Base-by-base conservation (phyloP, 2,888 invertebrate genomes). In the Dendrolimus pini region DNA sequence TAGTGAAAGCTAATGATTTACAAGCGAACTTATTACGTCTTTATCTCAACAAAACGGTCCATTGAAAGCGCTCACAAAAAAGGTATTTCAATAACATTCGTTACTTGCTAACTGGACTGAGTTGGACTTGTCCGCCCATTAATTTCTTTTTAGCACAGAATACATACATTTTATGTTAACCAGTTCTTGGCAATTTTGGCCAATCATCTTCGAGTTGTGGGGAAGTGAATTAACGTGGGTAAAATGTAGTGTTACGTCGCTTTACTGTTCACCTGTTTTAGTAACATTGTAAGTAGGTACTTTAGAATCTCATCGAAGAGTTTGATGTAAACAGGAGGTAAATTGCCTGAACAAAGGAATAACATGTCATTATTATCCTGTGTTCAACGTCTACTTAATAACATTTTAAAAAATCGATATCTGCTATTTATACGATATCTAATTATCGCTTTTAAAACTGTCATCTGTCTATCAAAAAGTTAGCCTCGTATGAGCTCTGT, bases 81-180 rank as follows among this genome's bases (percentile, higher is more conserved):
- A 62, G 61, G 60, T 12, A 47, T 62, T 68, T 68, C 66, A 74
- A 69, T 69, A 69, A 69, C 67, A 68, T 67, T 69, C 47, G 68
- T 70, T 66, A 68, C 61, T 60, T 56, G 62, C 66, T 67, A 69
- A 70, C 68, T 64, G 66, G 65, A 66, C 65, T 66, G 56, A 62
- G 60, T 30, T 30, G 30, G 30, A 30, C 61, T 58, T 47, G 47
- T n/a, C 55, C 59, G 62, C 58, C 61, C 62, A 74, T 74, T 72
- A 70, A 47, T 47, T 47, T 47, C 47, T 47, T 47, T 47, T 47
- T 47, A 47, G 9, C 67, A 65, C 70, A 68, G 47, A 9, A 47
- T 12, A 9, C 47, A 9, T 9, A 47, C 12, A 47, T 8, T 47
- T 30, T 12, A 12, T 47, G 47, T 47, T 47, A 47, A 47, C 9